phyloP scores from a whole-genome alignment of 2,113 vertebrate genomes.

The Crotalus tigris region DNA sequence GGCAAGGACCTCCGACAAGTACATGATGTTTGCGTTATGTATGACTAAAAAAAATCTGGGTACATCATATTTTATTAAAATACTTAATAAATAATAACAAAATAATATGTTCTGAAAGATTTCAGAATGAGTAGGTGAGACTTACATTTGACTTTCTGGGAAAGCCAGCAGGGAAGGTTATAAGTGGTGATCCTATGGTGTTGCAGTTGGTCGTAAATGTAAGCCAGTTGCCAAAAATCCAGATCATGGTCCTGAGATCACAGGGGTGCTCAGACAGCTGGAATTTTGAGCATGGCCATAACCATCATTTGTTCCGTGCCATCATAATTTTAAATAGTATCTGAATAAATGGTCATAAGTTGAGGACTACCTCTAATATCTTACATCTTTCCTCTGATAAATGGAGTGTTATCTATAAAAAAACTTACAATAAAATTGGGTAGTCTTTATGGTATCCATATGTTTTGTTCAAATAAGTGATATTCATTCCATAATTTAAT shows the following conservation, averaged over 20 bases:
- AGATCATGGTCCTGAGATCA: neutral
- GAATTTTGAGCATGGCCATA: neutral
- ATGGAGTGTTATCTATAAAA: neutral
- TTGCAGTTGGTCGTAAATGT: neutral
- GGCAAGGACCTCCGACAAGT: neutral
- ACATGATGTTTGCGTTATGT: neutral
- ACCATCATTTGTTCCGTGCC: neutral
- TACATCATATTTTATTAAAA: neutral
- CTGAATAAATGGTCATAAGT: neutral
- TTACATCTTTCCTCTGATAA: neutral
- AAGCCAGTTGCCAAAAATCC: neutral
- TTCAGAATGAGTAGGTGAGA: neutral
- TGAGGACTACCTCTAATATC: neutral
- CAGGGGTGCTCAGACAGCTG: neutral
- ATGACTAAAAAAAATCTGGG: neutral
- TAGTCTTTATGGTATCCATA: neutral
- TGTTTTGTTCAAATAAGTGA: neutral
- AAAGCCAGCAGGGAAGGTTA: neutral
- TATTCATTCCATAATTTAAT: neutral
- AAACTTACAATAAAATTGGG: neutral
- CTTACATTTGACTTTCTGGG: neutral
- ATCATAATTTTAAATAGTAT: neutral
- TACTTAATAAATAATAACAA: neutral
- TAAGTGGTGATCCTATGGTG: neutral
- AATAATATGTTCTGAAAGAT: neutral